These are phyloP conservation scores for Edolisoma coerulescens DNA, from an alignment of 2,113 vertebrate genomes.

Conservation along the genomic window DNA sequence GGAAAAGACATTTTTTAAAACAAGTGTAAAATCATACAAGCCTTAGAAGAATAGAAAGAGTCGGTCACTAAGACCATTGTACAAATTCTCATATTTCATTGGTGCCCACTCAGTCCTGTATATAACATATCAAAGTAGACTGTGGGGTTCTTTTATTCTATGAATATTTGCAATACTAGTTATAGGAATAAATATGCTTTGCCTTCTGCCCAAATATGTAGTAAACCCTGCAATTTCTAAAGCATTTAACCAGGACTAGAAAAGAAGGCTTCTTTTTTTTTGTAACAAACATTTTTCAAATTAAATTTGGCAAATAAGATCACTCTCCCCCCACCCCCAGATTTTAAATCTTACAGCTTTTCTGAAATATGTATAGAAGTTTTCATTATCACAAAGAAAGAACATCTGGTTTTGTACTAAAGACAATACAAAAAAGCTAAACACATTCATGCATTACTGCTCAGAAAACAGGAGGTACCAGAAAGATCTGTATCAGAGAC, in stretches of 20 bases:
- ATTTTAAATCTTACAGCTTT: neutral
- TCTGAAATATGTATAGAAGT: neutral
- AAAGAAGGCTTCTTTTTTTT: neutral
- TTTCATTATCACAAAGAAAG: neutral
- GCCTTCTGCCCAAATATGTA: neutral
- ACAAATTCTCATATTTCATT: neutral
- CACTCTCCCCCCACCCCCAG: neutral
- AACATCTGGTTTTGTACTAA: neutral
- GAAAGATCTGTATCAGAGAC: neutral
- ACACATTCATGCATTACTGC: neutral
- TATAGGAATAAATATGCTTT: neutral
- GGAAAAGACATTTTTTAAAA: conserved; percentile 58
- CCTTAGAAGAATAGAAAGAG: neutral
- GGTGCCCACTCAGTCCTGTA: neutral
- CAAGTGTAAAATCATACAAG: conserved; percentile 21
- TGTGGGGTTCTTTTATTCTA: neutral
- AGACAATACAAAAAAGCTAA: neutral
- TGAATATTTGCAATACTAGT: neutral
- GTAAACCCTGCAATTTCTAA: neutral
- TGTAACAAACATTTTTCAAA: neutral
- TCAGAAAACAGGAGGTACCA: neutral
- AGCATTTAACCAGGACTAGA: neutral
- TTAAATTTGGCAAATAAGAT: neutral
- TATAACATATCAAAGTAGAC: neutral
- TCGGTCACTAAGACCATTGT: neutral